Conservation (phyloP, 2,888 invertebrate species). For the Dione vanillae region DNA sequence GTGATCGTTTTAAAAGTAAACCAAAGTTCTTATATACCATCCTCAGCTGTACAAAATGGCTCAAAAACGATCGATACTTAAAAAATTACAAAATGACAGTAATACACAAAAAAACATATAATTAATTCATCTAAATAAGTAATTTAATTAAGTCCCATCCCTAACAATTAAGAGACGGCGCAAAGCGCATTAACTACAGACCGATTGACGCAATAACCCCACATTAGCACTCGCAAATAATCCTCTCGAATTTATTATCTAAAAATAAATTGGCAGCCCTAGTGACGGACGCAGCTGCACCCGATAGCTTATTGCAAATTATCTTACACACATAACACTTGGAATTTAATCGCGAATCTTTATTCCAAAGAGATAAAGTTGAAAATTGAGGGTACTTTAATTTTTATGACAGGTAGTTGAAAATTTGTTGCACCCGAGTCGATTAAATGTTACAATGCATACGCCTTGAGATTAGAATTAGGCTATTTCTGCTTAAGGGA, state of each 20-base stretch:
- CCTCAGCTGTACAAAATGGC: no score
- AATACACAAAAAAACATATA: no score
- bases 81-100: no score
- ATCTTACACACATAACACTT: constrained; percentile 57
- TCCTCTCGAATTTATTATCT: constrained; percentile 72
- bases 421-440: constrained; percentile 53
- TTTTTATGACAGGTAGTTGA: constrained; percentile 47
- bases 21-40: no score
- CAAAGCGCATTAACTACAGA: constrained; percentile 38
- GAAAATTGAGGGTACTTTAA: constrained; percentile 49
- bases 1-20: no score
- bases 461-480: constrained; percentile 56
- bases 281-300: constrained; percentile 73
- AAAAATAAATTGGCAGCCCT: constrained; percentile 80
- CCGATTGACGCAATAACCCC: constrained; percentile 68
- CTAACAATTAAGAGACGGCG: constrained; percentile 21
- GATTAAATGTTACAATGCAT: constrained; percentile 62
- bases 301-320: constrained; percentile 77
- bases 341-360: constrained; percentile 42
- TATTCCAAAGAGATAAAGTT: constrained; percentile 47
- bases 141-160: constrained; percentile 13
- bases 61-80: no score
- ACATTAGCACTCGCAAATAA: constrained; percentile 65
- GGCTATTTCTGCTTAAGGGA: constrained; percentile 50
- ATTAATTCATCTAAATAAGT: constrained; percentile 7